Base-by-base conservation (phyloP, 2,888 invertebrate genomes). In the Sinodicranocentrus sp. region DNA sequence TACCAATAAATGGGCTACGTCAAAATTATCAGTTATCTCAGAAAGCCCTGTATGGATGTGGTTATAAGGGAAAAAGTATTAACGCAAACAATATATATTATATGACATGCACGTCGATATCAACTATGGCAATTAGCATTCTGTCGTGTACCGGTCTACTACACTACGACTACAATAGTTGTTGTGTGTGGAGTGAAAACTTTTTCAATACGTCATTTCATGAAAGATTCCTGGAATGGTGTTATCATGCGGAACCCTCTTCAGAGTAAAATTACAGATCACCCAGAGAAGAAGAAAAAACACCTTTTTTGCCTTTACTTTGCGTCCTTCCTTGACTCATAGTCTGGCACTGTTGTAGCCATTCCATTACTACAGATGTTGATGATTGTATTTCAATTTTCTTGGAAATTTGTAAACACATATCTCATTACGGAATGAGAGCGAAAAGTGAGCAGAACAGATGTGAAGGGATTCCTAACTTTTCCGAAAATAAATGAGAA, bases 141-240 rank as follows among this genome's bases (percentile, higher is more conserved):
- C 39, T 13, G 39, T 39, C 39, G 39, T 39, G 39, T 5, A 8
- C 6, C 13, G 39, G 13, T 13, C 5, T 39, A 13, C 39, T 39
- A 39, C 39, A 39, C 13, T 8, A 8, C 39, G 5, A 8, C 13
- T 13, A 8, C 5, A 8, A 39, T 39, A 39, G 13, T 39, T 39
- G 13, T 13, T 13, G 39, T 39, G 39, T 8, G 44, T 73, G n/a
- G n/a, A n/a, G 63, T 75, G 43, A 52, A 39, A 39, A 10, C 61
- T 23, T 28, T 48, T 2, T n/a, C 48, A n/a, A 13, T 39, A 48
- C 75, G 75, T 76, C 75, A 76, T 65, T 21, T 43, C 63, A 65
- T 63, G 23, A 6, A 10, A n/a, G 25, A 57, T 76, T 76, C 76
- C 76, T 39, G 76, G 76, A 76, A 76, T 17, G 23, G 63, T 33